Conservation (phyloP, 2,797 vertebrate species). For the Todus mexicanus region DNA sequence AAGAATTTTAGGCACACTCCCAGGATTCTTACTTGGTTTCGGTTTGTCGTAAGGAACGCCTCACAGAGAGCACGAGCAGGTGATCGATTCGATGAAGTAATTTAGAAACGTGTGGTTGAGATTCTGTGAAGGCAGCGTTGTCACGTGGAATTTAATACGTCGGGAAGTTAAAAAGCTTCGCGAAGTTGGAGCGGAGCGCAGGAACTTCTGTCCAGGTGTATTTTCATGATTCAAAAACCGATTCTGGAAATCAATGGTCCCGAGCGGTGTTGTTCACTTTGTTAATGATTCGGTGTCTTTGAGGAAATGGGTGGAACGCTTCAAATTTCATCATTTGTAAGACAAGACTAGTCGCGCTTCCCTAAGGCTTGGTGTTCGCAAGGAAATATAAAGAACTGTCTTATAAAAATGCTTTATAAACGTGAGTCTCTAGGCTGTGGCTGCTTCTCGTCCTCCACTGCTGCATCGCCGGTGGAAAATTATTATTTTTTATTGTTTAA, state of each 20-base stretch:
- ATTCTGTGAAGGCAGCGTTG: accelerated
- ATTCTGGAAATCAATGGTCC: background rate
- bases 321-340: background rate
- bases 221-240: background rate
- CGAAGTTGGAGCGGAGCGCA: background rate
- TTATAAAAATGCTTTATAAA: background rate
- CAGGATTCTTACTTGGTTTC: background rate
- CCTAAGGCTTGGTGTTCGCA: background rate
- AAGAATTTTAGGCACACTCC: background rate
- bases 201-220: background rate
- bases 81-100: background rate
- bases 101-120: background rate
- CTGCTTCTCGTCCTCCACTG: background rate
- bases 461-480: slow-evolving; percentile 25
- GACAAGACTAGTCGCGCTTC: background rate
- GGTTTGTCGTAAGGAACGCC: background rate
- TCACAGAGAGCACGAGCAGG: background rate
- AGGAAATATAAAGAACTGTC: background rate
- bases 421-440: background rate
- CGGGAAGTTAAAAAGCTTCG: background rate
- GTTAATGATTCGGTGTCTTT: background rate
- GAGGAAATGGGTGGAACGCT: background rate
- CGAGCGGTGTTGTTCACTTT: background rate
- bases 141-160: background rate
- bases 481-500: slow-evolving; percentile 44